Evolutionary conservation across 1,140 invertebrate genomes (phyloP).

Genomic region (Bombus waltoni): DNA sequence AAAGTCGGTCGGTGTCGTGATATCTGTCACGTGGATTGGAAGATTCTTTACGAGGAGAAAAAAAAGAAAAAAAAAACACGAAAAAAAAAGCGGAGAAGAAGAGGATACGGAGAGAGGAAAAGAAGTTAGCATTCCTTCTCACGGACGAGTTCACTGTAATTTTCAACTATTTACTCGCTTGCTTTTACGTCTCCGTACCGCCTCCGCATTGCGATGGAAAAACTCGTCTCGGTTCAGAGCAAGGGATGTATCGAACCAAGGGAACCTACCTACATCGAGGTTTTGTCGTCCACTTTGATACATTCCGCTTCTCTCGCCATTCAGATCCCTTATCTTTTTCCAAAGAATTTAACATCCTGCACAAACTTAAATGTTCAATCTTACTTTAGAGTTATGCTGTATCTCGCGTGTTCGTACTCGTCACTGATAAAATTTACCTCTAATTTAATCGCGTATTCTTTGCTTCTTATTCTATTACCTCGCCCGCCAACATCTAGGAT

Average conservation of each 20-base stretch:
- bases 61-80: background rate
- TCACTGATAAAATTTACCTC: background rate
- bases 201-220: slow-evolving; percentile 12
- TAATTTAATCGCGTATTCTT: background rate
- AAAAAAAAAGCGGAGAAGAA: background rate
- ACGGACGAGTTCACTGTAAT: slow-evolving; percentile 63
- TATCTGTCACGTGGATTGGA: background rate
- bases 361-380: background rate
- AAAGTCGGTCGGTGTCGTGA: slow-evolving; percentile 1
- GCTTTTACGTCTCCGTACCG: slow-evolving; percentile 32
- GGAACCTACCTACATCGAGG: background rate
- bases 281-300: background rate
- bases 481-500: background rate
- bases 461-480: too few relatives aligned
- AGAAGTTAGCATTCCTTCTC: slow-evolving; percentile 47
- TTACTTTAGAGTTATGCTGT: background rate
- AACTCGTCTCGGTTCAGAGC: slow-evolving; percentile 4
- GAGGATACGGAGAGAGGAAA: background rate
- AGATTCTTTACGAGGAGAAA: background rate
- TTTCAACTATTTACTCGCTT: slow-evolving; percentile 66
- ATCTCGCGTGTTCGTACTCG: background rate
- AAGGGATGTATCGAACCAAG: slow-evolving; percentile 6
- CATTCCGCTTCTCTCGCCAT: background rate
- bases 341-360: background rate
- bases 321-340: background rate